Base-by-base conservation (phyloP, 2,797 vertebrate species). In the Harpagifer antarcticus region DNA sequence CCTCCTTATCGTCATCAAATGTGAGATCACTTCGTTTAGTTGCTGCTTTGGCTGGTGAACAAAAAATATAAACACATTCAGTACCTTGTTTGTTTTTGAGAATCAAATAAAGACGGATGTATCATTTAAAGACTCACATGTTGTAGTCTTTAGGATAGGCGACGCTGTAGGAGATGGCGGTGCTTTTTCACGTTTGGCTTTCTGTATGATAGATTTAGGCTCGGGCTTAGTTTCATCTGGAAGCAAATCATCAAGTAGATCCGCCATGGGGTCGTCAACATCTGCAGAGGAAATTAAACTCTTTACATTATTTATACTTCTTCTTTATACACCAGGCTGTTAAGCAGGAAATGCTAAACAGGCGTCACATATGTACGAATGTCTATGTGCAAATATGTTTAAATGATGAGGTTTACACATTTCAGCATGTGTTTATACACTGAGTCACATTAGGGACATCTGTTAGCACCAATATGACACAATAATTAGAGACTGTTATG, bases 1-100 rank as follows among this genome's bases (percentile, higher is more conserved):
- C 95, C 0, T 97, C 96, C 60, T 86, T 91, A 10, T 96, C 95
- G 2, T 95, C 95, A 3, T 97, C 96, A 78, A 98, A 98, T 0
- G 62, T 86, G 13, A 96, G 60, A 3, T 95, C 91, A 0, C 87
- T 87, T 12, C 58, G 92, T 68, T 89, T 96, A 49, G 80, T 94
- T 37, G 80, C 56, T 13, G 59, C 47, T 47, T 85, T 88, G 17
- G 79, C 58, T 87, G 83, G 52, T 65, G 15, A 23, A 66, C 2
- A 69, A 63, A 3, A 68, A 1, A 49, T n/a, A 53, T 5, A 53
- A 19, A 53, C 15, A 52, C 15, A 37, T 0, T 4, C 0, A 62
- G 27, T 44, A 47, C 23, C 40, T 64, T 0, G 13, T 20, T n/a
- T 66, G 27, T 45, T 10, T 17, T 49, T 15, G 9, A 14, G 33